phyloP scores from a whole-genome alignment of 2,797 vertebrate genomes.

The Garrulus glandarius region DNA sequence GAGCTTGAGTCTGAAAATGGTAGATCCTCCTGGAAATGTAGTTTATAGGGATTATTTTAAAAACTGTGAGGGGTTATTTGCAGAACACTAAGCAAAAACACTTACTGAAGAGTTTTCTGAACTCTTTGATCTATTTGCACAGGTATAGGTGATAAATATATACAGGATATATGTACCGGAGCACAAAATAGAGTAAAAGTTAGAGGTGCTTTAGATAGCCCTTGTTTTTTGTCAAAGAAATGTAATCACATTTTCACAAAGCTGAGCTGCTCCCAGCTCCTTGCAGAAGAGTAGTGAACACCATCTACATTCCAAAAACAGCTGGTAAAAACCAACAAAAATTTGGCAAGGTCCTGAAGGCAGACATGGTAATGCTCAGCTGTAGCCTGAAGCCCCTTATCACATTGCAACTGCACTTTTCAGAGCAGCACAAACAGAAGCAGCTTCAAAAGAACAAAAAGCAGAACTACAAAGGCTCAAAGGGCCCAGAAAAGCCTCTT shows the following conservation, averaged over 20 bases:
- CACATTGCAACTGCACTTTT: neutral
- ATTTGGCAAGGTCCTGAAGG: neutral
- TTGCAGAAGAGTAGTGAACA: neutral
- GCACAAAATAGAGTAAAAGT: neutral
- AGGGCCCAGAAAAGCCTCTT: neutral
- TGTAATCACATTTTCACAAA: neutral
- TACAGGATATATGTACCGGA: neutral
- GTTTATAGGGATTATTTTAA: neutral
- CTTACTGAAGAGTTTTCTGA: neutral
- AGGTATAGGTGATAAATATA: neutral
- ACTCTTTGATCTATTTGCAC: neutral
- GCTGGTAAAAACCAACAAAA: neutral
- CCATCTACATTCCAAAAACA: neutral
- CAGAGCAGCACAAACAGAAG: neutral
- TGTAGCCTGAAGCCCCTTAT: neutral
- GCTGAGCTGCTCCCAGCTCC: neutral
- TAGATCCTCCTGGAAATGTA: neutral
- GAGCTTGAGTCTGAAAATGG: neutral
- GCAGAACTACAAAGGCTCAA: neutral
- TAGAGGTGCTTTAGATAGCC: neutral
- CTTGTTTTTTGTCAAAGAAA: neutral
- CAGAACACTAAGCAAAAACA: neutral
- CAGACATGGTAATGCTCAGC: neutral
- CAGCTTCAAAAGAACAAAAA: neutral
- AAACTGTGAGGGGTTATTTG: neutral